A percentile compares a stretch with the other conserved stretches of the same genome.
Conservation (phyloP, 2,113 vertebrate genomes). For the Telmatochromis brachygnathus region DNA sequence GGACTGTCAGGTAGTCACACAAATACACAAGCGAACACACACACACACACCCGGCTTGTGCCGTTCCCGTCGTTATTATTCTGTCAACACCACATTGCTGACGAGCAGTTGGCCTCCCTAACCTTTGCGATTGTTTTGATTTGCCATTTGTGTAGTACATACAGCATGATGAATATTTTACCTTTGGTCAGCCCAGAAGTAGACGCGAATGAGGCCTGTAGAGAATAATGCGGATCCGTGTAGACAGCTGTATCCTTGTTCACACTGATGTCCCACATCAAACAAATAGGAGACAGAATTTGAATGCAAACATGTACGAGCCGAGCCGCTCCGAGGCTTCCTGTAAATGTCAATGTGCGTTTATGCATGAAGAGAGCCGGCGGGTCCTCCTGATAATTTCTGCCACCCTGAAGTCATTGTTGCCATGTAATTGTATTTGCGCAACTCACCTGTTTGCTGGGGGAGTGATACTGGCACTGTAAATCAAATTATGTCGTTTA, state of each 20-base stretch:
- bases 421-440: slow-evolving; percentile 54
- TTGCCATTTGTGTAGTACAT: background rate
- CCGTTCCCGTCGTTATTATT: background rate
- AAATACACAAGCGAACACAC: background rate
- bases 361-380: slow-evolving; percentile 2
- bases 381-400: slow-evolving; percentile 27
- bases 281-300: background rate
- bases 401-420: slow-evolving; percentile 47
- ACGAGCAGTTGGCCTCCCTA: background rate
- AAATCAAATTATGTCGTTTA: slow-evolving; percentile 59
- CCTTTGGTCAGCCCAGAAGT: background rate
- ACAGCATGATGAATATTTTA: background rate
- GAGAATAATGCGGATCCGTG: background rate
- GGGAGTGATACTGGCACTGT: slow-evolving; percentile 28
- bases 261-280: background rate
- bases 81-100: background rate
- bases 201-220: background rate
- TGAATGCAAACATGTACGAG: background rate
- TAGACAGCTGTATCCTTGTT: background rate
- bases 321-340: background rate
- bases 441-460: slow-evolving; percentile 57
- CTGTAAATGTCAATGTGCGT: slow-evolving; percentile 45
- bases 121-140: slow-evolving; percentile 5
- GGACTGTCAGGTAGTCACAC: background rate
- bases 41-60: background rate